phyloP scores from a whole-genome alignment of 2,113 vertebrate genomes.

The Pachyramphus minor region DNA sequence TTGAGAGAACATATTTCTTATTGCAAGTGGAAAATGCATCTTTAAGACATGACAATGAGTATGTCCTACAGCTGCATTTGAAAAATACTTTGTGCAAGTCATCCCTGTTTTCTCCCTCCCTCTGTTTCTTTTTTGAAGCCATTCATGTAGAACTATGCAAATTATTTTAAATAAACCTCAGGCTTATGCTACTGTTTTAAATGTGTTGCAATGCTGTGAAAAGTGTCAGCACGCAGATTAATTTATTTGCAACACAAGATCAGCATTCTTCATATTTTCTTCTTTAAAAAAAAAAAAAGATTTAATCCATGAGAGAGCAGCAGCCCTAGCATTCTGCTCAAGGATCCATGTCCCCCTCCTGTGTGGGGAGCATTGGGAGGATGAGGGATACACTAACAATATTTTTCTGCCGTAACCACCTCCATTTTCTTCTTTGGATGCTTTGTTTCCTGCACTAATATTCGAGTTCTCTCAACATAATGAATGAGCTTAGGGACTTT shows the following conservation, averaged over 20 bases:
- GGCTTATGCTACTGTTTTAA: slow-evolving; percentile 34
- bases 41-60: neutral
- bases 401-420: slow-evolving; percentile 25
- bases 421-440: slow-evolving; percentile 57
- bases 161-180: slow-evolving; percentile 41
- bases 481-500: slow-evolving; percentile 72
- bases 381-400: slow-evolving; percentile 7
- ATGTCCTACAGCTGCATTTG: slow-evolving; percentile 30
- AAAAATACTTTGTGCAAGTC: slow-evolving; percentile 45
- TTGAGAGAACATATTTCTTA: neutral
- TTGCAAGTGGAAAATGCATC: neutral
- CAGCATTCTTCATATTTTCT: neutral
- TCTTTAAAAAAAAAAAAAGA: neutral
- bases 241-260: slow-evolving; percentile 9
- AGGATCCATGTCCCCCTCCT: slow-evolving; percentile 38
- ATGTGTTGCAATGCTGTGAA: neutral
- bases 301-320: slow-evolving; percentile 8
- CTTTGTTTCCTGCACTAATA: slow-evolving; percentile 56
- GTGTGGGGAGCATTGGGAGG: neutral
- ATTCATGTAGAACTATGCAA: slow-evolving; percentile 18
- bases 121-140: neutral
- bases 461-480: slow-evolving; percentile 67
- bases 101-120: neutral
- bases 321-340: slow-evolving; percentile 30
- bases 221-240: neutral